phyloP scores from a whole-genome alignment of 2,113 vertebrate genomes.

The Sphyrna mokarran region DNA sequence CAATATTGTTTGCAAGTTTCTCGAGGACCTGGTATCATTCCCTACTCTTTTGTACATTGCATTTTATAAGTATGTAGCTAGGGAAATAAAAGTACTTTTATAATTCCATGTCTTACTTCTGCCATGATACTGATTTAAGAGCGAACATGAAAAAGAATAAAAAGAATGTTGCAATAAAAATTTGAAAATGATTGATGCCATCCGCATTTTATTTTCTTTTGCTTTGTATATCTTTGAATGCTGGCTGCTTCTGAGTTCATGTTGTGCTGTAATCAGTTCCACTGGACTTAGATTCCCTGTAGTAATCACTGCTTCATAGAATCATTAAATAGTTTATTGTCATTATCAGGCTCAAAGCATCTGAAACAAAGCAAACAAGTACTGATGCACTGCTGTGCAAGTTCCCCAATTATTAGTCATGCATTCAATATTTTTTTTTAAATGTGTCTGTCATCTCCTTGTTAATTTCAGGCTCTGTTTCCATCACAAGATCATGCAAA shows the following conservation, averaged over 20 bases:
- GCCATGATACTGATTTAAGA: background rate
- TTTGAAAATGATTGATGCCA: constrained; percentile 29
- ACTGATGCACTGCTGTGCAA: constrained; percentile 46
- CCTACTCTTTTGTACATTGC: background rate
- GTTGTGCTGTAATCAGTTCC: constrained; percentile 26
- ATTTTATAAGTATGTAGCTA: background rate
- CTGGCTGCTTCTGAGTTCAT: constrained; percentile 37
- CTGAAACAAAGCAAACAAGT: constrained; percentile 25
- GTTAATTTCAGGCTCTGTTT: constrained; percentile 54
- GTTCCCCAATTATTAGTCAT: constrained; percentile 54
- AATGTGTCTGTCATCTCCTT: constrained; percentile 46
- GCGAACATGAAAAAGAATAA: background rate
- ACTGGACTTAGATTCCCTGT: constrained; percentile 36
- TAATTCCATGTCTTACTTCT: background rate
- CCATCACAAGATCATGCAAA: constrained; percentile 49
- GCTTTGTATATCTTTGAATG: background rate
- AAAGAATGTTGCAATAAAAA: background rate
- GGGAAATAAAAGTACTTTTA: background rate
- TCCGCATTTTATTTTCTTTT: background rate
- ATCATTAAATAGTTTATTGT: constrained; percentile 42
- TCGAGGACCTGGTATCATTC: background rate
- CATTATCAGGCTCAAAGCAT: constrained; percentile 40
- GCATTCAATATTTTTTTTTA: constrained; percentile 49
- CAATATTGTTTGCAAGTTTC: background rate
- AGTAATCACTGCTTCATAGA: constrained; percentile 37